Percentiles rank a stretch among this genome's conserved stretches.
Evolutionary conservation across 2,113 vertebrate species (phyloP).

Genomic region (Marcusenius ussheri): DNA sequence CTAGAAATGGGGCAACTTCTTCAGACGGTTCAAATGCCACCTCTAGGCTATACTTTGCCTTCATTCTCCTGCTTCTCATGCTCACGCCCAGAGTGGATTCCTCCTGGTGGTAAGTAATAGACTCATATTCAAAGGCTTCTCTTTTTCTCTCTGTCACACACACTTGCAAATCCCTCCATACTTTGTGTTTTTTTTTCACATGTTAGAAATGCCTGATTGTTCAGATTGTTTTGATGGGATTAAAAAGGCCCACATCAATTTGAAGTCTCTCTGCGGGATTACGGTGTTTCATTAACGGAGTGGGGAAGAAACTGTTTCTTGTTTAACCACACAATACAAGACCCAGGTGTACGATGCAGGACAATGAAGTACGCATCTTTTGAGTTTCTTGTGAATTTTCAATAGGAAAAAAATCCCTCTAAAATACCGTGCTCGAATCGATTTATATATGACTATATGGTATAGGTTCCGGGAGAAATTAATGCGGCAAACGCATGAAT

Average conservation of each 20-base stretch:
- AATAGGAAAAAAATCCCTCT: neutral
- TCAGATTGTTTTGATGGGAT: conserved; percentile 17
- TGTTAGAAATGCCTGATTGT: neutral
- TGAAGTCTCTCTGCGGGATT: conserved; percentile 9
- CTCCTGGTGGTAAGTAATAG: conserved; percentile 84
- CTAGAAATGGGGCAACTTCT: conserved; percentile 47
- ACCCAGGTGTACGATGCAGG: neutral
- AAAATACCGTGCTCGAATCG: neutral
- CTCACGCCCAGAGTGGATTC: conserved; percentile 82
- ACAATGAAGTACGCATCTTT: neutral
- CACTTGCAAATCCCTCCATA: conserved; percentile 11
- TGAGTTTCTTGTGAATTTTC: neutral
- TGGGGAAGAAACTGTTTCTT: neutral
- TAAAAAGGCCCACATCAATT: neutral
- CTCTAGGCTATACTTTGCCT: conserved; percentile 68
- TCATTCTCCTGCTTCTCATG: conserved; percentile 74
- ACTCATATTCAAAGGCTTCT: neutral
- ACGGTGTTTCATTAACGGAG: neutral
- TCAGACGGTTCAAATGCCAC: conserved; percentile 53
- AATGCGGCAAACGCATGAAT: neutral
- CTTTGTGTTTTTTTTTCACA: neutral
- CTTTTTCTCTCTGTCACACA: neutral
- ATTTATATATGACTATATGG: neutral
- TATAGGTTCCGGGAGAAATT: neutral
- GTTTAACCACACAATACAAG: neutral